Evolutionary conservation across 1,140 invertebrate species (phyloP).

Genomic region (Zaprionus inermis): DNA sequence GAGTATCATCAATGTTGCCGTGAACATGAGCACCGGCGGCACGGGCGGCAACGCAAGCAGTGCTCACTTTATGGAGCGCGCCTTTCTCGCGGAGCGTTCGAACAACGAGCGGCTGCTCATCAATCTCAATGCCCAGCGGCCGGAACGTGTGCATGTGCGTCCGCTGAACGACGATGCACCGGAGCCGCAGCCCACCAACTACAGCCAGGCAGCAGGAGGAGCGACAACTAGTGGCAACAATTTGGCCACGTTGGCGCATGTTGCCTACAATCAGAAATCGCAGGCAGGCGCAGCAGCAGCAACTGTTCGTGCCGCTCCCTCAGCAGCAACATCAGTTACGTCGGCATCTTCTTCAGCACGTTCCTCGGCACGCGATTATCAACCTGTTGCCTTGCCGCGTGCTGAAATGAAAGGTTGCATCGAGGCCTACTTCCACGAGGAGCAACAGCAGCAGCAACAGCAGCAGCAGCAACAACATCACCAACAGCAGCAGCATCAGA

Average conservation of each 20-base stretch:
- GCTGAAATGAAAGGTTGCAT: conserved; percentile 90
- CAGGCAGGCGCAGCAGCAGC: conserved; percentile 29
- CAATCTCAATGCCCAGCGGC: conserved; percentile 86
- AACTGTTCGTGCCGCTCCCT: conserved; percentile 17
- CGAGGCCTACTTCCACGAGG: conserved; percentile 89
- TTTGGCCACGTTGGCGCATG: conserved; percentile 87
- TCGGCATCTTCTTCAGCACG: conserved; percentile 29
- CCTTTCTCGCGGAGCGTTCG: conserved; percentile 60
- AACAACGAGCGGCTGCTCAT: conserved; percentile 83
- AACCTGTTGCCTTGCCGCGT: conserved; percentile 87
- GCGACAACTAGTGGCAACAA: conserved; percentile 85
- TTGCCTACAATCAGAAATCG: conserved; percentile 84
- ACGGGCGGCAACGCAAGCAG: conserved; percentile 43
- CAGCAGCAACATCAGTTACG: conserved; percentile 10
- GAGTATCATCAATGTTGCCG: conserved; percentile 92
- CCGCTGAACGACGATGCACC: conserved; percentile 68
- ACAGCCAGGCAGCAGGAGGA: conserved; percentile 45
- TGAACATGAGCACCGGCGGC: conserved; percentile 90
- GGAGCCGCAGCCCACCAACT: conserved; percentile 60
- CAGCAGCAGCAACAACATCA: conserved; percentile 85
- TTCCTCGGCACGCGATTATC: conserved; percentile 71
- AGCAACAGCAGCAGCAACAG: conserved; percentile 84
- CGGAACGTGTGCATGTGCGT: conserved; percentile 86
- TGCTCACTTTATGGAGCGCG: conserved; percentile 67
- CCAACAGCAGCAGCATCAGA: conserved; percentile 52